Evolutionary conservation across 2,888 invertebrate species (phyloP).

Genomic region (Gortyna flavago): DNA sequence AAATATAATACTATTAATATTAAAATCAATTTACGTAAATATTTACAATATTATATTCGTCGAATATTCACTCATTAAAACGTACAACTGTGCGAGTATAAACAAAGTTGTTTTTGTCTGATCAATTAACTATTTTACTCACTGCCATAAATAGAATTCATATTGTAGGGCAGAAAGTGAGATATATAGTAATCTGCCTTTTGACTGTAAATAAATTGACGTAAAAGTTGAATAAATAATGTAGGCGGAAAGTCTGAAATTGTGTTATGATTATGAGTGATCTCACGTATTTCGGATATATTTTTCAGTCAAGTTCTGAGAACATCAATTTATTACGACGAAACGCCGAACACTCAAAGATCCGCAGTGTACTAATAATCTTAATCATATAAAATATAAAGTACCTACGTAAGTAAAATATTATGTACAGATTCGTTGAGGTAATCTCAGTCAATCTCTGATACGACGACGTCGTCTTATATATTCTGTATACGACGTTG

Average conservation of each 20-base stretch:
- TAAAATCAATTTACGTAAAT: slow-evolving; percentile 24
- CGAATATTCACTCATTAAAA: slow-evolving; percentile 35
- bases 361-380: slow-evolving; percentile 44
- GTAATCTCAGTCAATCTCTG: slow-evolving; percentile 55
- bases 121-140: slow-evolving; percentile 41
- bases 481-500: slow-evolving; percentile 23
- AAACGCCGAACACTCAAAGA: slow-evolving; percentile 30
- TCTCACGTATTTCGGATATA: slow-evolving; percentile 42
- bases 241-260: slow-evolving; percentile 38
- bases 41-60: background rate
- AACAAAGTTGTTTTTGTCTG: slow-evolving; percentile 18
- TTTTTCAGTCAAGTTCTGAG: slow-evolving; percentile 24
- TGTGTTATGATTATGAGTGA: slow-evolving; percentile 40
- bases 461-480: slow-evolving; percentile 29
- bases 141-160: slow-evolving; percentile 60
- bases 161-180: slow-evolving; percentile 35
- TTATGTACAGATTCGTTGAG: slow-evolving; percentile 40
- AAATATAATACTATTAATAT: slow-evolving; percentile 22
- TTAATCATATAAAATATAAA: slow-evolving; percentile 42
- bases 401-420: slow-evolving; percentile 16
- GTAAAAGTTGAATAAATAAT: slow-evolving; percentile 25
- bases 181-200: slow-evolving; percentile 26
- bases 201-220: slow-evolving; percentile 19
- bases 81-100: slow-evolving; percentile 21
- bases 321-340: slow-evolving; percentile 31